phyloP scores from a whole-genome alignment of 2,113 vertebrate species.

The Rutilus rutilus region DNA sequence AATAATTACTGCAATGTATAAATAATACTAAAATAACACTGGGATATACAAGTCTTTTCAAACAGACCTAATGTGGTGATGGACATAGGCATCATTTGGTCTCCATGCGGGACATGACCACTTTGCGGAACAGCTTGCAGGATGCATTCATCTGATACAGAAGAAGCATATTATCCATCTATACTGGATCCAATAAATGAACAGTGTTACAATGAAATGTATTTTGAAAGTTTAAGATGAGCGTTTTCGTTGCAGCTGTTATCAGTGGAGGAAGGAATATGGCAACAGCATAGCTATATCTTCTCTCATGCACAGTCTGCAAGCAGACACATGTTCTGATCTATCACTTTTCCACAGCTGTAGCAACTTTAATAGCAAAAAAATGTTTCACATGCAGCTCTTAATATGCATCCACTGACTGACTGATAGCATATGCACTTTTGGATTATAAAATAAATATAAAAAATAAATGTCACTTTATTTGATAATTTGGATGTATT shows the following conservation, averaged over 20 bases:
- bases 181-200: background rate
- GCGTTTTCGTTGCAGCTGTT: background rate
- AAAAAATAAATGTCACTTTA: no score
- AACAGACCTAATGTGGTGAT: background rate
- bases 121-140: background rate
- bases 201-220: background rate
- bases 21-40: background rate
- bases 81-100: background rate
- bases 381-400: background rate
- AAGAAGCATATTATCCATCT: no score
- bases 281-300: background rate
- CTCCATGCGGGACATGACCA: background rate
- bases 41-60: background rate
- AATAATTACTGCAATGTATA: background rate
- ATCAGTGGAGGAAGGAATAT: slow-evolving; percentile 4
- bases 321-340: background rate
- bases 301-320: background rate
- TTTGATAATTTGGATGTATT: no score
- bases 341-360: slow-evolving; percentile 3
- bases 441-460: no score
- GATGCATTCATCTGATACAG: background rate
- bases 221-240: background rate
- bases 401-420: background rate
- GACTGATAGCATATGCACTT: no score
- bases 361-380: background rate